Evolutionary conservation across 2,888 invertebrate genomes (phyloP).

Genomic region (Venustoraphidia nigricollis): DNA sequence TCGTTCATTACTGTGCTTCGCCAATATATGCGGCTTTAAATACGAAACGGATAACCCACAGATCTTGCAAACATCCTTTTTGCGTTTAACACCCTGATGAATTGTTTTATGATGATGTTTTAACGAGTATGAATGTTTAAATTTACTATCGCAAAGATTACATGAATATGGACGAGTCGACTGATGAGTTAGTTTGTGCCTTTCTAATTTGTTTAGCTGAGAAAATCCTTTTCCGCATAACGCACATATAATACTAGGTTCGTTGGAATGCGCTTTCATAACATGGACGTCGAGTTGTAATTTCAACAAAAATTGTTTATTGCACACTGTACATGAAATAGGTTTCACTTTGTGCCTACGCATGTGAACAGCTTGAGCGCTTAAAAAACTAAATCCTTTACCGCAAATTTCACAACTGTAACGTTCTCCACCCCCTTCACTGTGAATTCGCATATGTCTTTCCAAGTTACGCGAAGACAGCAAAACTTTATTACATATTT

Average conservation of each 20-base stretch:
- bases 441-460: conserved; percentile 1
- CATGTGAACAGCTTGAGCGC: not conserved
- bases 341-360: not conserved
- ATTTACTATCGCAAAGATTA: not conserved
- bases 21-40: not conserved
- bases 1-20: too few relatives aligned
- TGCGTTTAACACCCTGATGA: not conserved
- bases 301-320: not conserved
- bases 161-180: not conserved
- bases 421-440: conserved; percentile 19
- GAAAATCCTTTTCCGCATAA: not conserved
- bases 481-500: conserved; percentile 3
- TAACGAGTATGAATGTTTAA: not conserved
- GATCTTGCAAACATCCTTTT: not conserved
- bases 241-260: not conserved
- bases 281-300: not conserved
- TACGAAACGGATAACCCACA: conserved; percentile 1
- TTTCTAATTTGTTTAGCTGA: not conserved
- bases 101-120: not conserved
- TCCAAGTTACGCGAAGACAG: not conserved
- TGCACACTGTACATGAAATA: not conserved
- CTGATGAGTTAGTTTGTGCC: not conserved
- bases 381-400: not conserved
- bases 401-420: conserved; percentile 1
- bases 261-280: not conserved